Evolutionary conservation across 1,140 invertebrate species (phyloP).

Genomic region (Akabosia matsudoensis): DNA sequence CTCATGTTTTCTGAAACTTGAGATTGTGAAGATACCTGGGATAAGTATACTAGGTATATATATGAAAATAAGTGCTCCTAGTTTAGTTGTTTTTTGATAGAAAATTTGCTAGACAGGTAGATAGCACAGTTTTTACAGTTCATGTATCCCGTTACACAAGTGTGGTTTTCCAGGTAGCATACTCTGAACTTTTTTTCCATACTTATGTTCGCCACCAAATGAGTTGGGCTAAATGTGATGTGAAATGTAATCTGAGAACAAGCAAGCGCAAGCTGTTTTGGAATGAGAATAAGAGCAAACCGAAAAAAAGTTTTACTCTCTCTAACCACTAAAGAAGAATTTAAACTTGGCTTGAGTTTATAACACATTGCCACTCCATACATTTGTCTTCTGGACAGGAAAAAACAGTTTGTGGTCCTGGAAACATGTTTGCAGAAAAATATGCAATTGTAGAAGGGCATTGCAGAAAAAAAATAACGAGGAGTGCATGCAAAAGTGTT

Average conservation of each 20-base stretch:
- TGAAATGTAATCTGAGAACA: conserved; percentile 17
- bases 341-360: background rate
- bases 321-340: background rate
- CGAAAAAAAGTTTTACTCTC: background rate
- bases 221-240: conserved; percentile 8
- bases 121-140: background rate
- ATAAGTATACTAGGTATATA: too few species aligned
- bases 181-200: conserved; percentile 11
- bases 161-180: conserved; percentile 10
- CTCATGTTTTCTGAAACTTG: too few species aligned
- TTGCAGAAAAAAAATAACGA: too few species aligned
- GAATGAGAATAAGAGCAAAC: background rate
- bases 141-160: conserved; percentile 12
- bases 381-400: too few species aligned
- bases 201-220: background rate
- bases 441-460: too few species aligned
- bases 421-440: too few species aligned
- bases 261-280: background rate
- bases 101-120: background rate
- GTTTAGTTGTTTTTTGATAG: background rate
- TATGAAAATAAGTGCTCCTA: background rate
- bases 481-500: too few species aligned
- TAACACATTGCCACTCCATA: too few species aligned
- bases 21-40: too few species aligned
- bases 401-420: too few species aligned